These are phyloP conservation scores for Orchesella flavescens DNA, from an alignment of 2,888 invertebrate genomes.

Conservation along the genomic window DNA sequence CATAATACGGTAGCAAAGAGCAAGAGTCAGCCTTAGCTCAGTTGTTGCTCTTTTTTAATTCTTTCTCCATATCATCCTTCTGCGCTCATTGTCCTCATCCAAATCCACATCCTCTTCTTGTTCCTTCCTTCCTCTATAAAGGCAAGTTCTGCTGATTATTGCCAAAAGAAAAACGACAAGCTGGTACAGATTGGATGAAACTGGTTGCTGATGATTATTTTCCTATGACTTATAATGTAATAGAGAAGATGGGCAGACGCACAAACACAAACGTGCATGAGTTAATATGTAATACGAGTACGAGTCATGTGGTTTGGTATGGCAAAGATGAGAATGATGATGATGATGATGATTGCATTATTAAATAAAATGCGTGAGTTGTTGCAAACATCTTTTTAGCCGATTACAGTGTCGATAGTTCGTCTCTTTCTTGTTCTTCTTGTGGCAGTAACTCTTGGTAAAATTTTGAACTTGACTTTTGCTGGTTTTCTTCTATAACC, in stretches of 20 bases:
- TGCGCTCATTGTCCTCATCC: neutral
- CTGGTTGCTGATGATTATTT: conserved; percentile 43
- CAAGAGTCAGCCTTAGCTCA: neutral
- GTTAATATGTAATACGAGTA: neutral
- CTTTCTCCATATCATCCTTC: neutral
- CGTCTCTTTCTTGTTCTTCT: conserved; percentile 20
- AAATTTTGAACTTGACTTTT: conserved; percentile 46
- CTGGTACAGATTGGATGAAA: conserved; percentile 47
- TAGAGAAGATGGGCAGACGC: conserved; percentile 11
- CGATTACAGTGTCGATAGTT: neutral
- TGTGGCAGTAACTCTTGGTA: conserved; percentile 45
- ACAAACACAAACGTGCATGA: neutral
- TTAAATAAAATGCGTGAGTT: conserved; percentile 61
- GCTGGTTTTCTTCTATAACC: too few relatives aligned
- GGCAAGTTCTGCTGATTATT: conserved; percentile 10
- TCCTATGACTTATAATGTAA: conserved; percentile 3
- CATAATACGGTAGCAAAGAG: conserved; percentile 11
- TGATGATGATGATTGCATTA: conserved; percentile 47
- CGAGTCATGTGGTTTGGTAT: neutral
- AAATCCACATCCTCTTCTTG: neutral
- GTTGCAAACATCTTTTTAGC: conserved; percentile 43
- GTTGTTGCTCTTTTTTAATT: conserved; percentile 22
- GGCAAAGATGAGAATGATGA: neutral
- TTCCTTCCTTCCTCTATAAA: neutral
- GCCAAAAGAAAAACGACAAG: conserved; percentile 48